A percentile compares a stretch with the other conserved stretches of the same genome.
These are phyloP conservation scores for Rhynchonema sp. DNA, from an alignment of 2,888 invertebrate genomes.

Conservation along the genomic window DNA sequence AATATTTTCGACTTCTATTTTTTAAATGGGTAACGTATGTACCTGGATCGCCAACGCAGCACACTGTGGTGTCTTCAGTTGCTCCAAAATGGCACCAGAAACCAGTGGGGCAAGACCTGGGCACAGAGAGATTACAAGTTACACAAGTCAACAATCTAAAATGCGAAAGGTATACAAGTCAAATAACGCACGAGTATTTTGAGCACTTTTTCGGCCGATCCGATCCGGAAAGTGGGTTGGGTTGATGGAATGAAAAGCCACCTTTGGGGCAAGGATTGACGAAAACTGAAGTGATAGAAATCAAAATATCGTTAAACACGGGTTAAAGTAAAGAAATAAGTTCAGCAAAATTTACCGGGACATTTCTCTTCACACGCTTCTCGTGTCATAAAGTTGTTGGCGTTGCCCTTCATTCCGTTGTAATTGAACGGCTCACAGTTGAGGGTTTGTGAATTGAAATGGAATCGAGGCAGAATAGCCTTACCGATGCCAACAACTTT, in stretches of 20 bases:
- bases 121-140: too few species aligned
- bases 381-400: background rate
- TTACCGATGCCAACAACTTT: conserved; percentile 19
- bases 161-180: too few species aligned
- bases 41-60: background rate
- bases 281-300: background rate
- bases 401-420: background rate
- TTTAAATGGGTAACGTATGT: too few species aligned
- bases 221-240: background rate
- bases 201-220: background rate
- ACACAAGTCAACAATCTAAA: too few species aligned
- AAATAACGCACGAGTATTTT: background rate
- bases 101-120: background rate
- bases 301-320: background rate
- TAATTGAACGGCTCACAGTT: conserved; percentile 13
- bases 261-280: background rate
- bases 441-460: conserved; percentile 13
- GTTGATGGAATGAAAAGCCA: background rate
- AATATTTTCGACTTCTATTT: too few species aligned
- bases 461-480: conserved; percentile 15
- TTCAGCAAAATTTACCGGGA: background rate
- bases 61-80: background rate
- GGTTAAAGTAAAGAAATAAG: background rate
- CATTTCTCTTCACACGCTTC: background rate
- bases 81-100: background rate